A percentile compares a stretch with the other conserved stretches of the same genome.
Conservation (phyloP, 2,797 vertebrate species). For the Morelia viridis region DNA sequence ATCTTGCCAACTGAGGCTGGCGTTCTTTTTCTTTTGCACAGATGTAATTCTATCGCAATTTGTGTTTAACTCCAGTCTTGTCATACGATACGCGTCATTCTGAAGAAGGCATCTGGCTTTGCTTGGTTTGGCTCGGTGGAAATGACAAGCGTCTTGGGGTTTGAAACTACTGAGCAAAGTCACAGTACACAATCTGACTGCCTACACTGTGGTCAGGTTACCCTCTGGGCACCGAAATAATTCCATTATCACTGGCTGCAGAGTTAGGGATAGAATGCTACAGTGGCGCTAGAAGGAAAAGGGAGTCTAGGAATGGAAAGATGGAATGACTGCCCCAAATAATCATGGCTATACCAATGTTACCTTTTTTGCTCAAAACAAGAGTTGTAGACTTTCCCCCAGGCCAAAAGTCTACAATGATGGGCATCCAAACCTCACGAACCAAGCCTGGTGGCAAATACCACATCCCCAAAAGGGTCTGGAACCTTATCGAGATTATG, state of each 20-base stretch:
- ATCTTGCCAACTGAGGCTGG: conserved; percentile 35
- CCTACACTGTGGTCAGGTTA: neutral
- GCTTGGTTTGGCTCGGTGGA: conserved; percentile 42
- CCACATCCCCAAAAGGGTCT: neutral
- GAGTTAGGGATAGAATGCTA: neutral
- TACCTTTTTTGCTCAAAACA: neutral
- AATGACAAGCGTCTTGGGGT: neutral
- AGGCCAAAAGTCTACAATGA: neutral
- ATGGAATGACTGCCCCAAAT: neutral
- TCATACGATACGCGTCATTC: neutral
- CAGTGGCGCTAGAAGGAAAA: neutral
- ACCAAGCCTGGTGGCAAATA: neutral
- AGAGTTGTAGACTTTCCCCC: neutral
- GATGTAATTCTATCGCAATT: conserved; percentile 38
- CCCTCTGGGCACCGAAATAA: neutral
- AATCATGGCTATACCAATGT: neutral
- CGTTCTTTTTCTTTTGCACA: conserved; percentile 10
- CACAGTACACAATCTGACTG: neutral
- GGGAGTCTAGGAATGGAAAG: neutral
- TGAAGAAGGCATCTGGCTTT: neutral
- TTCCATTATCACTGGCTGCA: neutral
- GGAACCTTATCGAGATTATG: neutral
- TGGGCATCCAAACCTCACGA: neutral
- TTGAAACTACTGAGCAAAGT: conserved; percentile 13
- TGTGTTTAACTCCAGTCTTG: conserved; percentile 11